phyloP scores from a whole-genome alignment of 2,797 vertebrate genomes.

The Hyperoplus immaculatus region DNA sequence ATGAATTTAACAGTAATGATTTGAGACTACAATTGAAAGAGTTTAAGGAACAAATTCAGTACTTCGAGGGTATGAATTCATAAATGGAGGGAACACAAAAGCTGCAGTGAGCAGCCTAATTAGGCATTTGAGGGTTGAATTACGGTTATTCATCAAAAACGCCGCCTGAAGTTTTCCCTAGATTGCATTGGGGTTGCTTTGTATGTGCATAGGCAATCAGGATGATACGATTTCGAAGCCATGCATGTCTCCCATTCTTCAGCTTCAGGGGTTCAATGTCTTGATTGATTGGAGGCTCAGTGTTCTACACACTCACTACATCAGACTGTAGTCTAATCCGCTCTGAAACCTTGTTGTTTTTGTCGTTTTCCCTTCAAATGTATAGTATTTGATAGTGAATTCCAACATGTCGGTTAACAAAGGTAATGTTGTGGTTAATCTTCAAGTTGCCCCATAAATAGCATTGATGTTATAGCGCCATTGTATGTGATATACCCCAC shows the following conservation, averaged over 20 bases:
- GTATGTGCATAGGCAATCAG: constrained; percentile 7
- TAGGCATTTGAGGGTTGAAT: constrained; percentile 10
- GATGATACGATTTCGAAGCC: neutral
- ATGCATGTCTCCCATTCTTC: neutral
- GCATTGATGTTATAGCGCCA: constrained; percentile 39
- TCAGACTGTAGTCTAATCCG: constrained; percentile 7
- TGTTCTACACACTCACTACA: neutral
- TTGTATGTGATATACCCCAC: constrained; percentile 51
- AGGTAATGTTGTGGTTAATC: constrained; percentile 20
- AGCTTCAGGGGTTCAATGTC: neutral
- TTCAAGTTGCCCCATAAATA: constrained; percentile 55
- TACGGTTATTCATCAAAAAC: constrained; percentile 4
- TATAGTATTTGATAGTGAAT: neutral
- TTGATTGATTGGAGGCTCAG: neutral
- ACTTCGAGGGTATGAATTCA: constrained; percentile 10
- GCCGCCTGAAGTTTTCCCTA: neutral
- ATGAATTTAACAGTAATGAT: neutral
- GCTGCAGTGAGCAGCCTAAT: constrained; percentile 4
- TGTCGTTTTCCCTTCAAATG: constrained; percentile 23
- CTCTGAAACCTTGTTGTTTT: constrained; percentile 15
- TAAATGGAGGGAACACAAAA: constrained; percentile 4
- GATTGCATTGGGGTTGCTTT: constrained; percentile 13
- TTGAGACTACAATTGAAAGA: neutral
- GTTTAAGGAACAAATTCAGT: constrained; percentile 1
- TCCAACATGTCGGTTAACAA: constrained; percentile 4